A percentile compares a stretch with the other conserved stretches of the same genome.
phyloP scores from a whole-genome alignment of 1,140 invertebrate genomes.

The Megalonaias nervosa region DNA sequence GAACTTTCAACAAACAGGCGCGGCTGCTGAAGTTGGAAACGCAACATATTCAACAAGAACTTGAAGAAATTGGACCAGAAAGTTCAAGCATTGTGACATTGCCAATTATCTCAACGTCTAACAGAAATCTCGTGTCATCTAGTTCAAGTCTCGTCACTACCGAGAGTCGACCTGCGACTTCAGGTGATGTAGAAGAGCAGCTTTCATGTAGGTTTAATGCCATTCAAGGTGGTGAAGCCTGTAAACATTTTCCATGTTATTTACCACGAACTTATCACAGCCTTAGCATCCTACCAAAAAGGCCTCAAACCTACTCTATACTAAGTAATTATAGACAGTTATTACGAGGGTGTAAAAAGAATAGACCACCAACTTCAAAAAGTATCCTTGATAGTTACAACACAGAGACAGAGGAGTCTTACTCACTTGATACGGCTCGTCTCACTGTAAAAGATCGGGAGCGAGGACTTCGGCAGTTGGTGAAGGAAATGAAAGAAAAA shows the following conservation, averaged over 20 bases:
- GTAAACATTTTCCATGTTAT: slow-evolving; percentile 33
- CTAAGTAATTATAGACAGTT: slow-evolving; percentile 25
- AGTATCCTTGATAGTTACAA: background rate
- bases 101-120: background rate
- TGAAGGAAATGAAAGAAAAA: slow-evolving; percentile 43
- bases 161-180: slow-evolving; percentile 2
- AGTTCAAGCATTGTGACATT: background rate
- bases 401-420: background rate
- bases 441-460: slow-evolving; percentile 38
- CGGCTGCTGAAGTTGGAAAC: background rate
- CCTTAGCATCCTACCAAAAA: slow-evolving; percentile 13
- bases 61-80: background rate
- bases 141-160: background rate
- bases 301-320: slow-evolving; percentile 25
- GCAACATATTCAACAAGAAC: background rate
- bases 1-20: background rate
- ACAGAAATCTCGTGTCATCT: background rate
- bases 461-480: slow-evolving; percentile 42
- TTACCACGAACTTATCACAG: slow-evolving; percentile 31
- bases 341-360: slow-evolving; percentile 11
- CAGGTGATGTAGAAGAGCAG: slow-evolving; percentile 3
- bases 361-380: slow-evolving; percentile 24
- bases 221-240: slow-evolving; percentile 1
- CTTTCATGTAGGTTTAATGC: slow-evolving; percentile 21
- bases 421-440: slow-evolving; percentile 16